These are phyloP conservation scores for Hippocampus guttulatus DNA, from an alignment of 2,113 vertebrate genomes.

Conservation along the genomic window DNA sequence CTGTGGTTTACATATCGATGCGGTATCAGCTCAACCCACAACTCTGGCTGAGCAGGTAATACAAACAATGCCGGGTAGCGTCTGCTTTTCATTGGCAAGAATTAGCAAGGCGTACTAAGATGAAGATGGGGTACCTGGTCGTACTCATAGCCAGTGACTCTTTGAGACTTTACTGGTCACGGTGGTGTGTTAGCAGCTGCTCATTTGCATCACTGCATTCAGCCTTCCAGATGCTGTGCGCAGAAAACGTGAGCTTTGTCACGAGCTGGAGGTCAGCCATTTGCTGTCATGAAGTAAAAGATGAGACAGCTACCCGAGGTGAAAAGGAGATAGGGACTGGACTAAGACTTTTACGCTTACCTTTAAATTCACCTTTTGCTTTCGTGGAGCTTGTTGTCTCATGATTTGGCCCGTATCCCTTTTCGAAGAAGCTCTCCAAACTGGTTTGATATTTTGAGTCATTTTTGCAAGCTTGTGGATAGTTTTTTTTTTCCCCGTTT, in stretches of 20 bases:
- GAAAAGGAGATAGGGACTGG: conserved; percentile 73
- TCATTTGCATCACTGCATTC: conserved; percentile 38
- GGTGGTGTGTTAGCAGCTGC: background rate
- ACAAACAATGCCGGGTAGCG: too few species aligned
- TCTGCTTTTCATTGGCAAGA: too few species aligned
- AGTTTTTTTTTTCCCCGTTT: too few species aligned
- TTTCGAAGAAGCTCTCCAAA: too few species aligned
- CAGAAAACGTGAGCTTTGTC: conserved; percentile 63
- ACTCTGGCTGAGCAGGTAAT: too few species aligned
- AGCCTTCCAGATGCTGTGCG: background rate
- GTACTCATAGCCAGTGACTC: background rate
- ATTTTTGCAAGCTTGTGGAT: too few species aligned
- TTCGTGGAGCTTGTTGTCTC: too few species aligned
- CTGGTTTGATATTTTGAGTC: too few species aligned
- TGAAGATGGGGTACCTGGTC: background rate
- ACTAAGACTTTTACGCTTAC: conserved; percentile 25
- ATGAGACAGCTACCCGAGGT: conserved; percentile 52
- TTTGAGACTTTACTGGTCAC: background rate
- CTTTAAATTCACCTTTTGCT: too few species aligned
- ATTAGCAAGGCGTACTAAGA: background rate
- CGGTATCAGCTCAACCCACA: too few species aligned
- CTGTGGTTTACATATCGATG: too few species aligned
- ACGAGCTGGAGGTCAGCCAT: conserved; percentile 46
- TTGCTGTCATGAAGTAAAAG: conserved; percentile 50
- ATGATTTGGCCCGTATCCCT: too few species aligned